Conservation (phyloP, 2,797 vertebrate species). For the Pseudomugil gertrudae region DNA sequence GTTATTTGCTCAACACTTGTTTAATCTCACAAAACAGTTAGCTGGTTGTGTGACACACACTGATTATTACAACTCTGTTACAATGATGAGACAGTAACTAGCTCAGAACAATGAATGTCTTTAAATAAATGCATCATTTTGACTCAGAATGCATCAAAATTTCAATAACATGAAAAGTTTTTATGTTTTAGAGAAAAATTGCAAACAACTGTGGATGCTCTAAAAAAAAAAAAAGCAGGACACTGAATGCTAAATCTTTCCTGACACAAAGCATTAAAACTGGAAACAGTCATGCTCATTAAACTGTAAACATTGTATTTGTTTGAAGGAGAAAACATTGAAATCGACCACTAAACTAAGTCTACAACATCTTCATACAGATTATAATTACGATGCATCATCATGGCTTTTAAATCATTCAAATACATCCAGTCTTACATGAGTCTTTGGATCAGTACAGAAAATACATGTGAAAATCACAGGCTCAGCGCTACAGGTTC, state of each 20-base stretch:
- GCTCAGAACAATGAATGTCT: too few species aligned
- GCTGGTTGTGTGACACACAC: too few species aligned
- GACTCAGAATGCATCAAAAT: neutral
- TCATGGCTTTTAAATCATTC: neutral
- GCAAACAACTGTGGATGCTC: too few species aligned
- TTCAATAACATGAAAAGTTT: neutral
- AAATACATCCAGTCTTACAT: constrained; percentile 4
- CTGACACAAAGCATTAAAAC: constrained; percentile 6
- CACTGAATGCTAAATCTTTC: neutral
- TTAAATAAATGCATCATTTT: neutral
- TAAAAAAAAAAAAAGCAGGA: too few species aligned
- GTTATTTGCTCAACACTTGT: neutral
- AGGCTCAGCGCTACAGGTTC: constrained; percentile 10
- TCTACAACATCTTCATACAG: constrained; percentile 5
- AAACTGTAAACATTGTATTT: neutral
- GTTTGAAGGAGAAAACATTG: neutral
- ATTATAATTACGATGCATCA: neutral
- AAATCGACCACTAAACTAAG: constrained; percentile 4
- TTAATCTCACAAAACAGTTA: neutral
- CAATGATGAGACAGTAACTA: too few species aligned
- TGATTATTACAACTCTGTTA: too few species aligned
- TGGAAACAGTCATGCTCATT: neutral
- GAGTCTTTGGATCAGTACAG: constrained; percentile 4
- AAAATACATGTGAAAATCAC: constrained; percentile 7
- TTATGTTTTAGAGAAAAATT: neutral